These are phyloP conservation scores for Arctia plantaginis DNA, from an alignment of 2,888 invertebrate genomes.

Conservation along the genomic window DNA sequence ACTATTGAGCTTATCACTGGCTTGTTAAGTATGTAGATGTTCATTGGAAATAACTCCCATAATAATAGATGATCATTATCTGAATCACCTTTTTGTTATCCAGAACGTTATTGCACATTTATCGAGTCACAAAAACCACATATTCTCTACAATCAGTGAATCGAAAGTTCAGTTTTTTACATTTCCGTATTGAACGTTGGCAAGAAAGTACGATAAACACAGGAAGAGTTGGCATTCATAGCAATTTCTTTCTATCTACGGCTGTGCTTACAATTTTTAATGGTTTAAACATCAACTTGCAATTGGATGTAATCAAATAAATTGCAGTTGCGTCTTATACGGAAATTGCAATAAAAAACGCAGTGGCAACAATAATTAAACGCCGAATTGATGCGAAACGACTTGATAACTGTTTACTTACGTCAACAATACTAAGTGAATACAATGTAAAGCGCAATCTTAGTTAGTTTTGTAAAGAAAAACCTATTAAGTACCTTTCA, in stretches of 20 bases:
- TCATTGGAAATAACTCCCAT: slow-evolving; percentile 38
- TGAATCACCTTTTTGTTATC: slow-evolving; percentile 47
- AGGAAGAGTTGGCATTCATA: slow-evolving; percentile 67
- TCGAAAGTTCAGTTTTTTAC: slow-evolving; percentile 69
- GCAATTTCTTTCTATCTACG: slow-evolving; percentile 72
- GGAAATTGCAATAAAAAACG: slow-evolving; percentile 78
- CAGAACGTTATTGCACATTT: slow-evolving; percentile 65
- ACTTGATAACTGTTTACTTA: slow-evolving; percentile 50
- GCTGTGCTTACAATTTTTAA: slow-evolving; percentile 74
- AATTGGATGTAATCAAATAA: slow-evolving; percentile 81
- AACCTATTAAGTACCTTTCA: background rate
- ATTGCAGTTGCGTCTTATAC: slow-evolving; percentile 78
- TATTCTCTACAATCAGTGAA: slow-evolving; percentile 66
- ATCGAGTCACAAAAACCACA: slow-evolving; percentile 69
- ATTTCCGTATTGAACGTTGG: slow-evolving; percentile 60
- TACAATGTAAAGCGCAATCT: background rate
- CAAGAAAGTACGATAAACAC: slow-evolving; percentile 65
- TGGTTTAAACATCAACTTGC: slow-evolving; percentile 78
- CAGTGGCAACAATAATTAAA: slow-evolving; percentile 79
- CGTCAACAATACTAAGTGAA: slow-evolving; percentile 17
- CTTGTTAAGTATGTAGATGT: slow-evolving; percentile 25
- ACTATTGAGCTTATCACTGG: background rate
- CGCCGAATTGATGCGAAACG: slow-evolving; percentile 75
- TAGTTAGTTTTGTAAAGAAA: background rate
- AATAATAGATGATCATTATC: slow-evolving; percentile 53